phyloP scores from a whole-genome alignment of 2,113 vertebrate genomes.

The Okapia johnstoni region DNA sequence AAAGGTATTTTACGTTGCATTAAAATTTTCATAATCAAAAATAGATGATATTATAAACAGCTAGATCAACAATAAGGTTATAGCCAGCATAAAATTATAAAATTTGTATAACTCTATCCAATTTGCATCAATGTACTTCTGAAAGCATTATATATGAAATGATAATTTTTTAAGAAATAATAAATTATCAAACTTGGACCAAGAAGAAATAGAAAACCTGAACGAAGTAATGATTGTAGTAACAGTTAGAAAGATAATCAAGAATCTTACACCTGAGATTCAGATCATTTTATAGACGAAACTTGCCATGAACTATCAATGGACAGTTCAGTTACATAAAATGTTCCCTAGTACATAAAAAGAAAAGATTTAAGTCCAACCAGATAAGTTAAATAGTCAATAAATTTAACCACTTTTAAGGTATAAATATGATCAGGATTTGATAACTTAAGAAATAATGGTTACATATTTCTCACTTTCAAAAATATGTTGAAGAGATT shows the following conservation, averaged over 20 bases:
- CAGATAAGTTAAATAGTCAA: not conserved
- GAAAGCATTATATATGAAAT: not conserved
- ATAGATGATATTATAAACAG: not conserved
- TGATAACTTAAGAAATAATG: not conserved
- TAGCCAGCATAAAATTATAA: not conserved
- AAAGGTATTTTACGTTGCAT: not conserved
- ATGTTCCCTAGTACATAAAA: fast-evolving
- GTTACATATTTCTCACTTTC: not conserved
- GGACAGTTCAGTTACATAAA: not conserved
- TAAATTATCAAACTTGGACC: not conserved
- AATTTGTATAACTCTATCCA: not conserved
- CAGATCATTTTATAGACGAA: not conserved
- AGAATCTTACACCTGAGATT: not conserved
- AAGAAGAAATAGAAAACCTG: not conserved
- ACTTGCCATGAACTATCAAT: not conserved
- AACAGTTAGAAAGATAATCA: not conserved
- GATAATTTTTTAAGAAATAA: not conserved
- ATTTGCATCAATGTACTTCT: not conserved
- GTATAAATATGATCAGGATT: not conserved
- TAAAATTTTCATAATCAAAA: not conserved
- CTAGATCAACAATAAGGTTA: not conserved
- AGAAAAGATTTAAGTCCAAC: not conserved
- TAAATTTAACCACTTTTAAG: not conserved
- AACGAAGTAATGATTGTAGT: not conserved
- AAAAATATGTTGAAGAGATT: not conserved